A percentile compares a stretch with the other conserved stretches of the same genome.
Evolutionary conservation across 2,888 invertebrate species (phyloP).

Genomic region (Philereme vetulata): DNA sequence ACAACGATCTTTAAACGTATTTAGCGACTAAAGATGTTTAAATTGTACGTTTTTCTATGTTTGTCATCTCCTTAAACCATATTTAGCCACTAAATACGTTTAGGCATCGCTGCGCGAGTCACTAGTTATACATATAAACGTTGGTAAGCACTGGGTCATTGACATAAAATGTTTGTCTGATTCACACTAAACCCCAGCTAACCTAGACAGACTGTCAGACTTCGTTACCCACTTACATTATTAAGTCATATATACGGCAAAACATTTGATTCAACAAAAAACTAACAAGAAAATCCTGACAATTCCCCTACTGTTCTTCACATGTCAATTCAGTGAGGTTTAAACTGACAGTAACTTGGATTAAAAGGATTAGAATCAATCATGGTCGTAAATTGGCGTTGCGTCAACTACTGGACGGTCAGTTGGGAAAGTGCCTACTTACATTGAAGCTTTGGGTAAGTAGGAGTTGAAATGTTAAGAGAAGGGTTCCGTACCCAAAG

Average conservation of each 20-base stretch:
- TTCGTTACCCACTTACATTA: too few relatives aligned
- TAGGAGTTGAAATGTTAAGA: not conserved
- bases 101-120: too few relatives aligned
- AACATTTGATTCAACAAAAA: not conserved
- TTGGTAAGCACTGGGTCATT: too few relatives aligned
- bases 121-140: too few relatives aligned
- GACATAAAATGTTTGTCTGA: too few relatives aligned
- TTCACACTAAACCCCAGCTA: not conserved
- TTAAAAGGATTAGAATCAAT: slow-evolving; percentile 79
- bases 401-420: slow-evolving; percentile 59
- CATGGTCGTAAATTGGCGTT: slow-evolving; percentile 72
- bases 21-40: too few relatives aligned
- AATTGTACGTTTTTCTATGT: too few relatives aligned
- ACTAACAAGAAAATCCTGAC: slow-evolving; percentile 7
- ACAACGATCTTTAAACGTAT: too few relatives aligned
- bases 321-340: slow-evolving; percentile 51
- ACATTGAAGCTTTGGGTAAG: slow-evolving; percentile 3
- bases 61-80: too few relatives aligned
- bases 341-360: slow-evolving; percentile 60
- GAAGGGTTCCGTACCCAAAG: slow-evolving; percentile 2
- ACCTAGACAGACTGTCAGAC: too few relatives aligned
- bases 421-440: slow-evolving; percentile 20
- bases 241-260: too few relatives aligned
- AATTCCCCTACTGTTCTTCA: slow-evolving; percentile 30
- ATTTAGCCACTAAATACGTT: too few relatives aligned